Percentiles rank a stretch among this genome's conserved stretches.
These are phyloP conservation scores for Cylloceria caligata DNA, from an alignment of 2,888 invertebrate genomes.

Conservation along the genomic window DNA sequence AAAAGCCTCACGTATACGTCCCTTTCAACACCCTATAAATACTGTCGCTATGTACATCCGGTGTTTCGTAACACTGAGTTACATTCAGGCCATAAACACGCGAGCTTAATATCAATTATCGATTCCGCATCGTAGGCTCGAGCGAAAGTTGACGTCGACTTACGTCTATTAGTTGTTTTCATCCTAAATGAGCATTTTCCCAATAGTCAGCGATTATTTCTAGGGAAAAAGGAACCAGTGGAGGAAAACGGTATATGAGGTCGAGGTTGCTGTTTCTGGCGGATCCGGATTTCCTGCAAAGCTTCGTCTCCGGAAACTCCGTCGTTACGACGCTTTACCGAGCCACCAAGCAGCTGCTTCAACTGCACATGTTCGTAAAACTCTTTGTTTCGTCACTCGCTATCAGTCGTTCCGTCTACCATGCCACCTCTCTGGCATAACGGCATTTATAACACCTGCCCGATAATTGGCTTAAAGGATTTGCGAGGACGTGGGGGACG, in stretches of 20 bases:
- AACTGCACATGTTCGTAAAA: constrained; percentile 18
- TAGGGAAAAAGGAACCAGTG: constrained; percentile 15
- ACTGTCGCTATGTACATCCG: constrained; percentile 49
- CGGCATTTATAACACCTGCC: constrained; percentile 75
- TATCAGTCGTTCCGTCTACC: constrained; percentile 28
- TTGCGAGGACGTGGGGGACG: constrained; percentile 66
- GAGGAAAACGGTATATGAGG: constrained; percentile 49
- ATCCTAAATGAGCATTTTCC: constrained; percentile 67
- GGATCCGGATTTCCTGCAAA: constrained; percentile 9
- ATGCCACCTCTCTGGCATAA: constrained; percentile 47
- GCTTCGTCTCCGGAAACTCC: constrained; percentile 37
- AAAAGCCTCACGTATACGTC: constrained; percentile 45
- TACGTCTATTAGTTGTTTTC: constrained; percentile 55
- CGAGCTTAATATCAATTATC: constrained; percentile 68
- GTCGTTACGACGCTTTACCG: constrained; percentile 31
- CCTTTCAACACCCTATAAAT: constrained; percentile 39
- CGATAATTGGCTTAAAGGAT: constrained; percentile 84
- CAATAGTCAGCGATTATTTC: constrained; percentile 71
- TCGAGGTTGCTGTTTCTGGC: constrained; percentile 27
- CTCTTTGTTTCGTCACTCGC: constrained; percentile 62
- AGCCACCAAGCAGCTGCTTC: constrained; percentile 5
- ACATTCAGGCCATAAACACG: constrained; percentile 24
- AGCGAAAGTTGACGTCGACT: constrained; percentile 55
- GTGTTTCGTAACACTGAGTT: constrained; percentile 58
- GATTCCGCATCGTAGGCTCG: constrained; percentile 66